Base-by-base conservation (phyloP, 2,113 vertebrate genomes). In the Bungarus multicinctus region DNA sequence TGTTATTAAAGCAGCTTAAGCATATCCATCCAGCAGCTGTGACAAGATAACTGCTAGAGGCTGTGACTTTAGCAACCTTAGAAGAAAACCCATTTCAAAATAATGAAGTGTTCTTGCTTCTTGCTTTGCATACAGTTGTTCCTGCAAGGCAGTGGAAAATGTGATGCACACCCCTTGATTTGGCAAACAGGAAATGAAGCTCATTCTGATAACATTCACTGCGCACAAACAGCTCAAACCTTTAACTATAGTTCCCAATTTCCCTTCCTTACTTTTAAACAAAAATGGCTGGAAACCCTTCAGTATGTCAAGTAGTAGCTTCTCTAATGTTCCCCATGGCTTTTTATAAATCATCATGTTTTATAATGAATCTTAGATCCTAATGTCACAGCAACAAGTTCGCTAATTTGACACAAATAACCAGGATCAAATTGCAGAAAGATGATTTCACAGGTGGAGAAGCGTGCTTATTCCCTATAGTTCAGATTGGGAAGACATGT, bases 11-110 rank as follows among this genome's bases (percentile, higher is more conserved):
- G 60, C 90, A 87, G 60, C 88, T 95, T 94, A 90, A 94, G 55
- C 89, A 58, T 91, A 93, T 93, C 34, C 22, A 16, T 39, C 60
- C 43, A 34, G 90, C 86, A 74, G 89, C 91, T 93, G 91, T 81
- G 22, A 91, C 89, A 91, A 95, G n/a, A 95, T 93, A 95, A 92
- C 91, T 43, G 91, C 92, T 95, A 91, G 90, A 94, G 86, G 93
- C 89, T 87, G 25, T 60, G n/a, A 93, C 92, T 93, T 86, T 94
- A 91, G 91, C 81, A 96, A 55, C 12, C 14, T 94, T 89, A 93
- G 57, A 88, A 57, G 23, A 88, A 30, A 85, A 90, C 64, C 93
- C 94, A 94, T 90, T 95, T 95, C 23, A 50, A 95, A 95, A 81
- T 90, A 90, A 94, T 20, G n/a, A 91, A 90, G 50, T 93, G 89